A percentile compares a stretch with the other conserved stretches of the same genome.
Evolutionary conservation across 2,113 vertebrate species (phyloP).

Genomic region (Eudorcas thomsonii): DNA sequence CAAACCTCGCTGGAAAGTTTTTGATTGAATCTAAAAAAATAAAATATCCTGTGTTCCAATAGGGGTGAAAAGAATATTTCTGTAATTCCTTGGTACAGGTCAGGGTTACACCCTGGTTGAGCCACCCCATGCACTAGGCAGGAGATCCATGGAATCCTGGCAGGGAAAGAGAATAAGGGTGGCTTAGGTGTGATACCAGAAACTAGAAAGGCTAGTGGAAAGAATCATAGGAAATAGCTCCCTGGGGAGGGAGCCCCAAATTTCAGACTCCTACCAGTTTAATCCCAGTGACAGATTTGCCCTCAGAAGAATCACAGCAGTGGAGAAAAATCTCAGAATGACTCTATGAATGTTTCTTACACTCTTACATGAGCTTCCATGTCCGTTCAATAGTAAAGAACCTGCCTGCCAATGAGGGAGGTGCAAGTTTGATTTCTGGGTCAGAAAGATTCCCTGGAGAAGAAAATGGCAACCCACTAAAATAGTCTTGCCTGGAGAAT

Average conservation of each 20-base stretch:
- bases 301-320: not conserved
- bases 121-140: not conserved
- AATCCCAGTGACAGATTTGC: not conserved
- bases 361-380: not conserved
- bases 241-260: accelerated
- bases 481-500: not conserved
- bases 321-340: not conserved
- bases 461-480: not conserved
- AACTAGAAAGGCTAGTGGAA: not conserved
- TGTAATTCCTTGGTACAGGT: not conserved
- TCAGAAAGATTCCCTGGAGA: not conserved
- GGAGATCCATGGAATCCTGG: not conserved
- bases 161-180: not conserved
- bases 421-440: not conserved
- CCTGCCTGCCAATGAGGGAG: not conserved
- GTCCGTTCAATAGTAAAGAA: not conserved
- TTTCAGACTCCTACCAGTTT: not conserved
- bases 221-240: not conserved
- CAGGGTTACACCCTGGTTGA: not conserved
- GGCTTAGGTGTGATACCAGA: not conserved
- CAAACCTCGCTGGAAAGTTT: not conserved
- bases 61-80: not conserved
- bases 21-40: too few species aligned
- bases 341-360: too few species aligned
- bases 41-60: not conserved